These are phyloP conservation scores for Luperina testacea DNA, from an alignment of 2,888 invertebrate species.

Conservation along the genomic window DNA sequence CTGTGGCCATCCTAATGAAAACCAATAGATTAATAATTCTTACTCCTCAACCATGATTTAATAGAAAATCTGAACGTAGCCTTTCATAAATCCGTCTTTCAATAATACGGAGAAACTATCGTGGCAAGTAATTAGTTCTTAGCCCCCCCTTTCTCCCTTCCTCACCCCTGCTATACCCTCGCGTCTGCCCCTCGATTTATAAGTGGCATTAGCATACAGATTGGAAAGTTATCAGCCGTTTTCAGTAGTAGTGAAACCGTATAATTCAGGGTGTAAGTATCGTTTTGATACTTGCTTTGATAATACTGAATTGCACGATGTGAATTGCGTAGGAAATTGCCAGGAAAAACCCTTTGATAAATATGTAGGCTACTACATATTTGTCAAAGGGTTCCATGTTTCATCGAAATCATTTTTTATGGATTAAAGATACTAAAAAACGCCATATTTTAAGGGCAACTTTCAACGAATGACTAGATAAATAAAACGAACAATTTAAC, in stretches of 20 bases:
- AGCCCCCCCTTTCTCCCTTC: constrained; percentile 38
- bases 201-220: constrained; percentile 85
- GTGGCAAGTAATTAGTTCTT: constrained; percentile 73
- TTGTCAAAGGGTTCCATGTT: not conserved
- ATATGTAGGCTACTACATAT: no score
- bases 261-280: constrained; percentile 45
- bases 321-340: not conserved
- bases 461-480: not conserved
- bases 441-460: not conserved
- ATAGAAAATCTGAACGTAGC: constrained; percentile 52
- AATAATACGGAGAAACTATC: constrained; percentile 73
- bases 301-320: constrained; percentile 30
- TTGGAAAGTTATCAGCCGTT: constrained; percentile 81
- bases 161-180: constrained; percentile 43
- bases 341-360: not conserved
- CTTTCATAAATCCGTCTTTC: constrained; percentile 70
- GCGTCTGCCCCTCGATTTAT: constrained; percentile 71
- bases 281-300: constrained; percentile 33
- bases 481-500: not conserved
- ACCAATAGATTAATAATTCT: constrained; percentile 32
- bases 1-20: constrained; percentile 19
- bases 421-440: not conserved
- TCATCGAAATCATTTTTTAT: not conserved
- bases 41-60: constrained; percentile 38
- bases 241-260: constrained; percentile 52